A percentile compares a stretch with the other conserved stretches of the same genome.
phyloP scores from a whole-genome alignment of 2,888 invertebrate genomes.

The Dyspetes luteomarginatus region DNA sequence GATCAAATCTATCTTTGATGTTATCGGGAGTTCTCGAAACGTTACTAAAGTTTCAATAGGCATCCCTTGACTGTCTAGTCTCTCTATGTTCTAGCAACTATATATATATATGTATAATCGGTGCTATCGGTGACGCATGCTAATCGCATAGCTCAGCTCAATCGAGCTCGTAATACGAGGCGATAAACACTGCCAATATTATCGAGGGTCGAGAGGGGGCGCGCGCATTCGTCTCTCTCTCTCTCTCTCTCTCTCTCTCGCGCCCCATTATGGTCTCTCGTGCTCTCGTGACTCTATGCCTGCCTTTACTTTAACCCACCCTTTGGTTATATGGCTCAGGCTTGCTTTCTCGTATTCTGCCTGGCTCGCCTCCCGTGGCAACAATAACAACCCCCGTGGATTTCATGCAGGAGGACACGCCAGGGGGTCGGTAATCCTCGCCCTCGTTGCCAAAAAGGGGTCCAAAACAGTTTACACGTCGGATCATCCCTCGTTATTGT shows the following conservation, averaged over 20 bases:
- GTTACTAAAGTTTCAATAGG: conserved; percentile 22
- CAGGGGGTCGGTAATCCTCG: conserved; percentile 77
- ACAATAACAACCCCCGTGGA: conserved; percentile 82
- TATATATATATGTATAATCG: conserved; percentile 14
- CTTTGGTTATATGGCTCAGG: background rate
- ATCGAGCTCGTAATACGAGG: conserved; percentile 81
- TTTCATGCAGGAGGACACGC: conserved; percentile 72
- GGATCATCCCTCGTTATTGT: conserved; percentile 84
- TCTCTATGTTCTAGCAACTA: conserved; percentile 21
- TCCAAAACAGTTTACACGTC: conserved; percentile 81
- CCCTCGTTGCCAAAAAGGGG: conserved; percentile 74
- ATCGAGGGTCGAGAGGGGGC: conserved; percentile 75
- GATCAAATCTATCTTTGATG: conserved; percentile 36
- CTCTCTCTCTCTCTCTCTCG: conserved; percentile 36
- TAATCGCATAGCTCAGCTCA: conserved; percentile 80
- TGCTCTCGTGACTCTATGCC: conserved; percentile 13
- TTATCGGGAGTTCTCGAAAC: conserved; percentile 19
- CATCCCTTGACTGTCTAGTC: conserved; percentile 3
- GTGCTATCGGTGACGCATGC: conserved; percentile 78
- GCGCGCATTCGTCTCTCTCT: conserved; percentile 54
- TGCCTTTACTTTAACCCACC: conserved; percentile 26
- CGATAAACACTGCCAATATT: conserved; percentile 81
- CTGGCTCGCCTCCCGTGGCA: conserved; percentile 71
- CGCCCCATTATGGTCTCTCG: conserved; percentile 32
- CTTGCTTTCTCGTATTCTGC: conserved; percentile 42